These are phyloP conservation scores for Ephestia elutella DNA, from an alignment of 1,140 invertebrate species.

Conservation along the genomic window DNA sequence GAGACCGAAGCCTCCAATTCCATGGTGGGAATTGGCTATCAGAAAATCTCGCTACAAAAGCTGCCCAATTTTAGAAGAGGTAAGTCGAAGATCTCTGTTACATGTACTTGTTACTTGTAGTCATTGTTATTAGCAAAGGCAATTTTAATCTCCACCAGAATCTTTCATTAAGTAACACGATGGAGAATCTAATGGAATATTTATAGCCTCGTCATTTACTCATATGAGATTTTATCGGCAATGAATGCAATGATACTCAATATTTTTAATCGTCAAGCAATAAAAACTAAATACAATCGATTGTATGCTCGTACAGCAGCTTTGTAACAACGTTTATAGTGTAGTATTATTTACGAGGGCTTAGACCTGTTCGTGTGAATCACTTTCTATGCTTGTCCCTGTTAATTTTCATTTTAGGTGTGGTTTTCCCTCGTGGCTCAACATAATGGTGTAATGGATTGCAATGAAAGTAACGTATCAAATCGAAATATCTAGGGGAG, in stretches of 20 bases:
- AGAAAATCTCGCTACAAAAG: constrained; percentile 81
- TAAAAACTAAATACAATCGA: not conserved
- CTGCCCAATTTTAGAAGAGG: constrained; percentile 80
- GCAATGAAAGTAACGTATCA: constrained; percentile 28
- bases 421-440: constrained; percentile 21
- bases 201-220: not conserved
- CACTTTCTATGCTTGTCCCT: constrained; percentile 16
- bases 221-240: not conserved
- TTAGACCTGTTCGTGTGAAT: constrained; percentile 15
- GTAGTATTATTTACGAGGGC: not conserved
- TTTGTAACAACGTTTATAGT: not conserved
- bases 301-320: not conserved
- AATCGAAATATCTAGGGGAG: constrained; percentile 30
- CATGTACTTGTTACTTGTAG: constrained; percentile 4
- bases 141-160: not conserved
- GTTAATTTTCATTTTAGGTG: constrained; percentile 21
- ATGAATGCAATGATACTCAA: not conserved
- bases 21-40: constrained; percentile 90
- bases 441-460: constrained; percentile 23
- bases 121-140: not conserved
- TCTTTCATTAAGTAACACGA: not conserved
- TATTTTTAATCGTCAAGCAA: not conserved
- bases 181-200: not conserved
- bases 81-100: constrained; percentile 26
- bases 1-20: constrained; percentile 78